Base-by-base conservation (phyloP, 2,113 vertebrate genomes). In the Sander vitreus region DNA sequence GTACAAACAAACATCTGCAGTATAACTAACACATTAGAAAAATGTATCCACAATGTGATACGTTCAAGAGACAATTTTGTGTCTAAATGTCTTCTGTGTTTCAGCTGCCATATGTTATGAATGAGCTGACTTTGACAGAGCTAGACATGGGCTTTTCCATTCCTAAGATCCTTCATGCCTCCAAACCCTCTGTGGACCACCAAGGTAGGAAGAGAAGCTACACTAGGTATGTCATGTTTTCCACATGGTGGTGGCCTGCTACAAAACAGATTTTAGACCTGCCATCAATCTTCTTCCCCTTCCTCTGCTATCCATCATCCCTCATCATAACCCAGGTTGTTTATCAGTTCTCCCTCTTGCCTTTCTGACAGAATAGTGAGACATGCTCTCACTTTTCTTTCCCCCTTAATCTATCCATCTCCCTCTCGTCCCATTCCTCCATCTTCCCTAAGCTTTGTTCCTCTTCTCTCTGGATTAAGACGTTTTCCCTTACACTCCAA, bases 91-190 rank as follows among this genome's bases (percentile, higher is more conserved):
- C 8, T 25, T 60, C 23, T 89, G 43, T 85, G 53, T 85, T 81
- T 70, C 78, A 99, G 98, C 93, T 99, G 86, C 98, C 98, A 0
- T 99, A 99, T 91, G 97, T 99, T 76, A 99, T 99, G 98, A 99
- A 99, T 77, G 98, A 99, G 85, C 94, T 99, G 86, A 98, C 97
- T 4, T 88, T 99, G 80, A 99, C 98, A 1, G 98, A 99, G 85
- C 96, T 99, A 27, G 98, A 99, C 93, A 99, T 99, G 98, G 98
- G 98, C 67, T 96, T 98, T 79, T 96, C 97, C 82, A 95, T 99
- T 93, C 98, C 98, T 84, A 98, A 97, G 95, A 97, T 99, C 89
- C 96, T 98, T 51, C 95, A 93, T 89, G 97, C 98, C 93, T 99
- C 96, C 91, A 96, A 96, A 89, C 98, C 98, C 73, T 96, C 96